Base-by-base conservation (phyloP, 2,888 invertebrate species). In the Noctua janthe region DNA sequence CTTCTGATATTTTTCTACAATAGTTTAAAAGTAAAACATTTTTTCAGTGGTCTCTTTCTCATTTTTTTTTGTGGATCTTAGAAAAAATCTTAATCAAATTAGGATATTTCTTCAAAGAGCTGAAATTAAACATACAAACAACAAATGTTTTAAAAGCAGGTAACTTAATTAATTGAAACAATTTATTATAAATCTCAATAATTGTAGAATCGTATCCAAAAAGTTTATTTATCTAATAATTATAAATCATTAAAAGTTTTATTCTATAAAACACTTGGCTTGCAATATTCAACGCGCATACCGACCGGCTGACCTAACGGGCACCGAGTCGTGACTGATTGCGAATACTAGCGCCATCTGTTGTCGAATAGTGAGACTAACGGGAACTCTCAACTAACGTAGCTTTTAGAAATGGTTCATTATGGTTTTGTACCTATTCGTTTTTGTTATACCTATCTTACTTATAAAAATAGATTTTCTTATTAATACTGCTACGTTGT, bases 291-390 rank as follows among this genome's bases (percentile, higher is more conserved):
- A 70, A 29, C 20, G n/a, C 43, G 76, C 2, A 20, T 54, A 39
- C 43, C 43, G 43, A 11, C 51, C 5, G 23, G 43, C 23, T 23
- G 56, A 20, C n/a, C 8, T 66, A 17, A 47, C 59, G 72, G 17
- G n/a, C 66, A n/a, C 56, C 7, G 17, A 56, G 56, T 7, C 29
- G 51, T 59, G 20, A 20, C 43, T 2, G 2, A 49, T 35, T 15
- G 51, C 35, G 3, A 91, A 92, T 35, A 5, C 85, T 90, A 90
- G 84, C 94, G 95, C 92, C 95, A 95, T 94, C 96, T 96, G 66
- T 90, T 91, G 84, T 81, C 91, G 94, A 90, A 93, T 95, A 90
- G 90, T 29, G 4, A 59, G 5, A 84, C 82, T 86, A 79, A 56
- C 39, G 39, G 1, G 11, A 62, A 49, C n/a, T 35, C 4, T 10